Base-by-base conservation (phyloP, 2,797 vertebrate genomes). In the Australoheros facetus region DNA sequence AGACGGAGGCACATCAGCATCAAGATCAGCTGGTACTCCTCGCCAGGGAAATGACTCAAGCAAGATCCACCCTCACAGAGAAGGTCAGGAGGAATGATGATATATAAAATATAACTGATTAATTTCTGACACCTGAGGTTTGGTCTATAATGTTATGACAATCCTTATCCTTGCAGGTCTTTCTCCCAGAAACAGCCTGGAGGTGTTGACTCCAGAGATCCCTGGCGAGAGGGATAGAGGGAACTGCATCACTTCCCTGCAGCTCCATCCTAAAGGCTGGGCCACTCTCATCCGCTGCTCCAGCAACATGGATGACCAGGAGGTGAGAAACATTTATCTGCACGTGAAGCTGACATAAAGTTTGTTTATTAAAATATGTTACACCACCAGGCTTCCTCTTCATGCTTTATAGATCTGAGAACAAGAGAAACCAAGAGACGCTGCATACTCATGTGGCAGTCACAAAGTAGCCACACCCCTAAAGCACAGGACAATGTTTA, bases 221-320 rank as follows among this genome's bases (percentile, higher is more conserved):
- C 98, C 98, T 0, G 98, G 98, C 14, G 98, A 99, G 88, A 94
- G 96, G 83, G 98, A 98, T 88, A 88, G 97, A n/a, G 98, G 98
- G 23, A 99, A 98, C 90, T 99, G 98, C 94, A 99, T 99, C 91
- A 99, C 98, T 0, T 99, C 98, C 0, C 95, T 99, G 80, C 98
- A 99, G 93, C 96, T 99, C 26, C 98, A 99, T 55, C 98, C 98
- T 0, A 99, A 99, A 94, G 98, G 98, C 81, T 99, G 97, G 97
- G 98, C 98, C 80, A 96, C 98, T 0, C 96, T 99, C 81, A 97
- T 99, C 78, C 96, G 98, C 19, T 99, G 98, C 95, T 99, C 98
- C 82, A 99, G 98, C 94, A 99, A 99, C 94, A 97, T 96, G 78
- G 98, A 99, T 42, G 98, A 99, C 91, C 98, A 99, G 89, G 98